Evolutionary conservation across 2,888 invertebrate species (phyloP), one percentile per base, ranked within the genome.

Genomic region (Dascillus cervinus): DNA sequence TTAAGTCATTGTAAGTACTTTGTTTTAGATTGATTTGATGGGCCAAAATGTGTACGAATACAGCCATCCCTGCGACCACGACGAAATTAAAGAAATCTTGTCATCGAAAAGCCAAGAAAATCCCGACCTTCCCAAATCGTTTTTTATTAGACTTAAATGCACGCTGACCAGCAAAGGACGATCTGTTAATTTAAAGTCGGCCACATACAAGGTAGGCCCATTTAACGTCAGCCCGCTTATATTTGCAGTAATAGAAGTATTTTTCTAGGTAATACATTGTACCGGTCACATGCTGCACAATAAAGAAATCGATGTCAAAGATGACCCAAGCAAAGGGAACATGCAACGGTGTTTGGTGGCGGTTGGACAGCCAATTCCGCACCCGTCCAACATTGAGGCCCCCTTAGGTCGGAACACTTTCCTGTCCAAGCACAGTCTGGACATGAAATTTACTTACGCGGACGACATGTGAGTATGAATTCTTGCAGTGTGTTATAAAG

Each of bases 41-140:
- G 96, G 96, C 1, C 90, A 94, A 59, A 89, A 84, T 57, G 77
- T 96, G 21, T 91, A 81, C 66, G 95, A 96, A 56, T 95, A 91
- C 66, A 82, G 85, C 41, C 95, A 96, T 64, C 91, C 90, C 3
- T 91, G 92, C 60, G 97, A 97, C 65, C 94, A 95, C 58, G 87
- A 87, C 14, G 95, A 96, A 65, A 77, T 95, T 15, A 70, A 70
- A 42, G 76, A 79, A 32, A 69, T 76, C 37, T 61, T 82, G 10
- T 64, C 68, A 1, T 55, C 65, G n/a, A 74, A 72, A 43, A 48
- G 64, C 6, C 50, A 52, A 10, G 62, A 66, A 11, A 55, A 60
- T 11, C 55, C 53, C 13, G 70, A 71, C 1, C 58, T 67, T 1
- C 68, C 76, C 2, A 72, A 69, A 31, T 77, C 79, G 11, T 72